phyloP scores from a whole-genome alignment of 23 tunicate genomes.

The Halocynthia aurantium region DNA sequence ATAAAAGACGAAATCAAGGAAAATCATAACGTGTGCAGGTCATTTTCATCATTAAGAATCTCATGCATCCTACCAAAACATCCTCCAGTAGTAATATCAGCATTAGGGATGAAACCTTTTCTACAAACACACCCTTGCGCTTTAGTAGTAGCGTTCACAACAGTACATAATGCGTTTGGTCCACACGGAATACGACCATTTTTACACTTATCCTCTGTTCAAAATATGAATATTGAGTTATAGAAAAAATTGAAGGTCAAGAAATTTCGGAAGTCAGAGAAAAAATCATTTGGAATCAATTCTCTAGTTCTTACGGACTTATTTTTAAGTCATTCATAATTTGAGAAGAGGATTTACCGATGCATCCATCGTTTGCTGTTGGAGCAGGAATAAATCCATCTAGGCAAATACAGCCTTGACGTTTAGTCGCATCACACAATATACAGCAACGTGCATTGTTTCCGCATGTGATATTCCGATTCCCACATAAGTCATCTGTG shows the following conservation, averaged over 20 bases:
- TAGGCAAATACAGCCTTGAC: neutral
- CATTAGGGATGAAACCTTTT: neutral
- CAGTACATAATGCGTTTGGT: neutral
- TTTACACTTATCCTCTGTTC: neutral
- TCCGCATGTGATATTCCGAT: neutral
- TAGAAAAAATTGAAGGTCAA: no score
- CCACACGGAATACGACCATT: neutral
- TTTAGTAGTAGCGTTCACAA: neutral
- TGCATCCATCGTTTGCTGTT: neutral
- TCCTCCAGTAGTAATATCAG: neutral
- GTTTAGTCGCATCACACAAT: neutral
- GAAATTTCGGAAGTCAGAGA: no score
- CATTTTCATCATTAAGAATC: neutral
- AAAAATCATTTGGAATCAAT: no score
- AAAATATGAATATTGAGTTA: neutral
- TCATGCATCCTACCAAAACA: neutral
- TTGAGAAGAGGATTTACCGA: neutral
- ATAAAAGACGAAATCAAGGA: neutral
- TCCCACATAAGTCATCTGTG: neutral
- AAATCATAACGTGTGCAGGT: neutral
- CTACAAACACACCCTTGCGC: constrained; percentile 1
- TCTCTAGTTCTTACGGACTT: no score
- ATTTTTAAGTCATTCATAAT: neutral
- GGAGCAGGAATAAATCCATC: neutral
- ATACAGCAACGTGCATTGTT: neutral